A percentile compares a stretch with the other conserved stretches of the same genome.
Evolutionary conservation across 1,140 invertebrate genomes (phyloP).

Genomic region (Vanessa atalanta): DNA sequence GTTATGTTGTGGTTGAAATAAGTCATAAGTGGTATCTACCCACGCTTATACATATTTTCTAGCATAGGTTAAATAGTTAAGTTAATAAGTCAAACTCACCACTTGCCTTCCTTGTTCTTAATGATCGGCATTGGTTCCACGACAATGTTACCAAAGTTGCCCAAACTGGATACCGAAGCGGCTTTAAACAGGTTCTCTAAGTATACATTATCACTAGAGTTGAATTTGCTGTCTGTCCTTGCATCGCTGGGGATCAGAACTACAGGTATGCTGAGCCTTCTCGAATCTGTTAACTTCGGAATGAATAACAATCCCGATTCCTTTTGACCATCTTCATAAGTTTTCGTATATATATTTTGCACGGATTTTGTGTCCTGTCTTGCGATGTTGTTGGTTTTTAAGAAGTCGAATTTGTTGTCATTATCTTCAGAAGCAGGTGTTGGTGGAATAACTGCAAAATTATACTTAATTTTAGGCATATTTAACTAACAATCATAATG

Average conservation of each 20-base stretch:
- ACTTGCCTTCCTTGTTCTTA: conserved; percentile 77
- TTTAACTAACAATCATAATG: too few species aligned
- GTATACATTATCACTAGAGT: conserved; percentile 67
- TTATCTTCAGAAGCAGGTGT: conserved; percentile 59
- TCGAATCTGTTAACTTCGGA: conserved; percentile 63
- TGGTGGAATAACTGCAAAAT: conserved; percentile 69
- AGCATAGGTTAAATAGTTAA: not conserved
- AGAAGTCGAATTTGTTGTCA: conserved; percentile 59
- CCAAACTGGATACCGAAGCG: conserved; percentile 69
- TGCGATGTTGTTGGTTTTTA: conserved; percentile 30
- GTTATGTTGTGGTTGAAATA: too few species aligned
- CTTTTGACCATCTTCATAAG: conserved; percentile 43
- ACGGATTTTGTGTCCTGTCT: conserved; percentile 54
- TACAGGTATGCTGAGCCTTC: conserved; percentile 70
- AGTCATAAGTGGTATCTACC: too few species aligned
- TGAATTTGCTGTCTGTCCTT: conserved; percentile 59
- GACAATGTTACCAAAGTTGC: conserved; percentile 67
- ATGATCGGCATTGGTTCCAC: conserved; percentile 73
- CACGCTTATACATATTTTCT: too few species aligned
- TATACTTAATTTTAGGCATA: too few species aligned
- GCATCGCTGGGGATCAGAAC: conserved; percentile 64
- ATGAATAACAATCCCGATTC: conserved; percentile 59
- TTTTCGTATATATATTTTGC: conserved; percentile 61
- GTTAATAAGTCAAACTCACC: conserved; percentile 49
- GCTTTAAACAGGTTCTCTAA: conserved; percentile 73